Percentiles rank a stretch among this genome's conserved stretches.
These are phyloP conservation scores for Trematocara nigrifrons DNA, from an alignment of 2,113 vertebrate species.

Conservation along the genomic window DNA sequence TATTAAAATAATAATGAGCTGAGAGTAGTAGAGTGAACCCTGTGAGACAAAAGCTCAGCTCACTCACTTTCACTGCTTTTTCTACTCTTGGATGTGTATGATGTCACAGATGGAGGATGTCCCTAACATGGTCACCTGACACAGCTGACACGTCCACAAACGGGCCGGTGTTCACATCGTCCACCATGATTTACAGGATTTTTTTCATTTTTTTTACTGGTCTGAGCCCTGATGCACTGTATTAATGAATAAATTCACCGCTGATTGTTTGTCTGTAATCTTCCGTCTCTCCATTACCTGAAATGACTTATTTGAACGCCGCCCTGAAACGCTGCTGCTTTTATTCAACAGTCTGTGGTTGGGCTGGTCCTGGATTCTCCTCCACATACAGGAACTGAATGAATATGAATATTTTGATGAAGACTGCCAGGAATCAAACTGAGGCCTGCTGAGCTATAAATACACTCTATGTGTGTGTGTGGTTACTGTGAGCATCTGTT, in stretches of 20 bases:
- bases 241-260: neutral
- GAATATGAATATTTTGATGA: neutral
- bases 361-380: neutral
- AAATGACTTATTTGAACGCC: neutral
- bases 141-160: neutral
- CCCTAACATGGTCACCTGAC: neutral
- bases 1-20: neutral
- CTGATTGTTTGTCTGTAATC: neutral
- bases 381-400: neutral
- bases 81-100: neutral
- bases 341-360: neutral
- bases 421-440: neutral
- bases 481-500: no score
- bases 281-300: neutral
- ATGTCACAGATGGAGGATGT: neutral
- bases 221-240: neutral
- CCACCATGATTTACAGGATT: neutral
- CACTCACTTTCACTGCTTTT: neutral
- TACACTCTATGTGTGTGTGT: neutral
- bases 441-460: neutral
- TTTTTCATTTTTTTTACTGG: rapidly evolving
- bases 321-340: neutral
- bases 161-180: rapidly evolving
- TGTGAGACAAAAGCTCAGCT: neutral
- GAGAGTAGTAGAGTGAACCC: rapidly evolving